phyloP scores from a whole-genome alignment of 2,113 vertebrate genomes.

The Oryzias curvinotus region DNA sequence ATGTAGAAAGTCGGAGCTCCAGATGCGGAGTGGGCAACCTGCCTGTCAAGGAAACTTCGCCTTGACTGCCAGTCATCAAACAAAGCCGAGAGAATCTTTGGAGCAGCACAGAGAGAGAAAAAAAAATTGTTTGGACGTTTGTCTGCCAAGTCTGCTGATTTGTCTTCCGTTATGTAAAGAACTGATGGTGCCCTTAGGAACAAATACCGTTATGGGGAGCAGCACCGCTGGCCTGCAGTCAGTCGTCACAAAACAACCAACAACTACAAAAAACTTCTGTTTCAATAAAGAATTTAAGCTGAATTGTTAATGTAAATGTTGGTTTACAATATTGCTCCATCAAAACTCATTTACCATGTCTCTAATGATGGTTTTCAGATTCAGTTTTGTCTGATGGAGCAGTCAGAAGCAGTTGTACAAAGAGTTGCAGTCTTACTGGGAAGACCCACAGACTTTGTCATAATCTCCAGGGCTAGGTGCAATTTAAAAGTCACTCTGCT shows the following conservation, averaged over 20 bases:
- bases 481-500: slow-evolving; percentile 72
- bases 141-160: slow-evolving; percentile 59
- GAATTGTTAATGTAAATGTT: slow-evolving; percentile 56
- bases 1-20: slow-evolving; percentile 68
- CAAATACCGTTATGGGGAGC: slow-evolving; percentile 52
- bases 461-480: slow-evolving; percentile 69
- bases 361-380: slow-evolving; percentile 64
- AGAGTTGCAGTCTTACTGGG: slow-evolving; percentile 57
- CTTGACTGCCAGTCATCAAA: slow-evolving; percentile 76
- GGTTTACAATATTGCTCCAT: slow-evolving; percentile 65
- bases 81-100: slow-evolving; percentile 73
- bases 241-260: slow-evolving; percentile 59
- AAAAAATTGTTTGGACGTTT: slow-evolving; percentile 32
- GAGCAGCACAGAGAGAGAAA: slow-evolving; percentile 42
- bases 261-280: slow-evolving; percentile 34
- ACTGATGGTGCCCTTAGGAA: slow-evolving; percentile 54
- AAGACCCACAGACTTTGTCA: slow-evolving; percentile 62
- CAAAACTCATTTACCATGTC: slow-evolving; percentile 66
- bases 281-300: slow-evolving; percentile 46
- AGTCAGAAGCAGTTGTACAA: slow-evolving; percentile 68
- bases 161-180: slow-evolving; percentile 33
- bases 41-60: slow-evolving; percentile 76
- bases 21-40: slow-evolving; percentile 80
- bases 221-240: slow-evolving; percentile 44
- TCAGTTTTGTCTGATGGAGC: slow-evolving; percentile 50